Base-by-base conservation (phyloP, 2,113 vertebrate species). In the Papio anubis region DNA sequence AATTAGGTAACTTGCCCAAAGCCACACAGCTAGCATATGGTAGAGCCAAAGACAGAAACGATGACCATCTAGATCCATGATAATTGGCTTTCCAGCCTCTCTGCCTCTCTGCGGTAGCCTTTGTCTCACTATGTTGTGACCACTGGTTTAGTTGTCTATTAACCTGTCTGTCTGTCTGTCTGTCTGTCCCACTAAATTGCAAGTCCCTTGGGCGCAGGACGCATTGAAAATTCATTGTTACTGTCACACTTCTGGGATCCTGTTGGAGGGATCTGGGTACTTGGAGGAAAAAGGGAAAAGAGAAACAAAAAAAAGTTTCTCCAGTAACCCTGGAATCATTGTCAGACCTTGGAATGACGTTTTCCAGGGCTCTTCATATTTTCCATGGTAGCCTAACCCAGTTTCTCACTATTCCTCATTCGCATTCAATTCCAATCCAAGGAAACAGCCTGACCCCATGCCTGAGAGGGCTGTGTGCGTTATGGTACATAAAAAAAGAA, bases 401-500 rank as follows among this genome's bases (percentile, higher is more conserved):
- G 92, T 96, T 98, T 95, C 96, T 83, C 94, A 97, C 64, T 96
- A 92, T 91, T 83, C 90, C 89, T 85, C 88, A 75, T 93, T 96
- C 64, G 73, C 89, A 90, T 91, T 88, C 79, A 88, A 43, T 82
- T 95, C 82, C 92, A 85, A 13, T 90, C 92, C 84, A 93, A 81
- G 61, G 94, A 96, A 94, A 93, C 70, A 97, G 90, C 61, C 76
- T 96, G 92, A 97, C 93, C 94, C 95, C 94, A 88, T 40, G 92
- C 88, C 88, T 95, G 94, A 89, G 95, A 90, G 95, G 96, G 75
- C 96, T 96, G 97, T 95, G 66, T 97, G 98, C 96, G 61, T 98
- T 98, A 98, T 70, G 93, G 97, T 97, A 97, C 98, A 98, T 98
- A 98, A 97, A 98, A 98, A 97, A 98, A 98, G 97, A 98, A 98